Percentiles rank a stretch among this genome's conserved stretches.
phyloP scores from a whole-genome alignment of 2,797 vertebrate genomes.

The Phoeniculus purpureus region DNA sequence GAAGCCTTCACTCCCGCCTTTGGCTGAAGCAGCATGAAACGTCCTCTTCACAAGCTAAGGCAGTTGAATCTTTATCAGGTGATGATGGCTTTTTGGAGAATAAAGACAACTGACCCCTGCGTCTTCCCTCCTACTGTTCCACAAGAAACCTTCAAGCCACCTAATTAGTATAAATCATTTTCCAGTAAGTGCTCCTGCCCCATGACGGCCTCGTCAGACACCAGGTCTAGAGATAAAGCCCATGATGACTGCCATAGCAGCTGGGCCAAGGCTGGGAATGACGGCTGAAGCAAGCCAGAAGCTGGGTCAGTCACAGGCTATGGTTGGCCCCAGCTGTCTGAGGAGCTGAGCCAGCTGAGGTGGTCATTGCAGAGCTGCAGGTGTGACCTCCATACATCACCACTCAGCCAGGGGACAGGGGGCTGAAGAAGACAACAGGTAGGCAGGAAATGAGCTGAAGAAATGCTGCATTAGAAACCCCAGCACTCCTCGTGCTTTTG shows the following conservation, averaged over 20 bases:
- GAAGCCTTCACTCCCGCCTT: slow-evolving; percentile 57
- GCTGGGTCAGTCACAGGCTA: accelerated
- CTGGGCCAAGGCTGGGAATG: not conserved
- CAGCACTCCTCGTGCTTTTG: not conserved
- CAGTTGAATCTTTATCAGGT: slow-evolving; percentile 72
- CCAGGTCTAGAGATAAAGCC: slow-evolving; percentile 22
- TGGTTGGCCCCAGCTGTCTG: not conserved
- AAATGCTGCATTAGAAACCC: slow-evolving; percentile 4
- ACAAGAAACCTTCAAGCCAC: slow-evolving; percentile 32
- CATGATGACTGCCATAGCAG: not conserved
- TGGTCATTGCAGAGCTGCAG: not conserved
- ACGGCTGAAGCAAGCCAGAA: not conserved
- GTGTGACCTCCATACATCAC: not conserved
- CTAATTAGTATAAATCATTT: slow-evolving; percentile 71
- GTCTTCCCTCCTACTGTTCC: slow-evolving; percentile 55
- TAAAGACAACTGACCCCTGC: slow-evolving; percentile 51
- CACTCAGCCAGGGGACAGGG: not conserved
- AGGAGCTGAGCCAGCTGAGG: not conserved
- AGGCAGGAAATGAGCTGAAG: slow-evolving; percentile 48
- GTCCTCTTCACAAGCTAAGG: slow-evolving; percentile 58
- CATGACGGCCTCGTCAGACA: not conserved
- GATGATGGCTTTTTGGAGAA: slow-evolving; percentile 66
- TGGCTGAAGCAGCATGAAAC: slow-evolving; percentile 62
- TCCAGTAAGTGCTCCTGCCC: slow-evolving; percentile 53
- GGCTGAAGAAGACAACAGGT: slow-evolving; percentile 45